Percentiles rank a stretch among this genome's conserved stretches.
These are phyloP conservation scores for Iguana delicatissima DNA, from an alignment of 2,797 vertebrate genomes.

Conservation along the genomic window DNA sequence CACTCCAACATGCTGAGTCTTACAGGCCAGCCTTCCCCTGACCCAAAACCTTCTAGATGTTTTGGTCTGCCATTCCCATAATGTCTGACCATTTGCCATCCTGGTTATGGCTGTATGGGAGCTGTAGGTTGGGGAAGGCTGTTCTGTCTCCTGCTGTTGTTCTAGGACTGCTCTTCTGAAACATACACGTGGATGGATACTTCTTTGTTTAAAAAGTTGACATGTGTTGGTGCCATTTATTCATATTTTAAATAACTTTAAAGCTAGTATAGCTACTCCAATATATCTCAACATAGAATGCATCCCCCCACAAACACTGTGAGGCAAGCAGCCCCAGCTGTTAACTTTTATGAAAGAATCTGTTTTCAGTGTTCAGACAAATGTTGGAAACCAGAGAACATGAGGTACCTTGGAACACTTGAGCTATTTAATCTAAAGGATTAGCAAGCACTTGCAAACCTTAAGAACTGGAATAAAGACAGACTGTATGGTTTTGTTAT, in stretches of 20 bases:
- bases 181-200: background rate
- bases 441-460: slow-evolving; percentile 21
- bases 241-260: slow-evolving; percentile 26
- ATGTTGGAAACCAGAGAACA: slow-evolving; percentile 35
- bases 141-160: background rate
- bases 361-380: slow-evolving; percentile 6
- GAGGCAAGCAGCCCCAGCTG: slow-evolving; percentile 9
- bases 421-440: slow-evolving; percentile 29
- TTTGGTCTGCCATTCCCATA: background rate
- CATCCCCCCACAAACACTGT: background rate
- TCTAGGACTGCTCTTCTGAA: background rate
- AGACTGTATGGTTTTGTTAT: slow-evolving; percentile 14
- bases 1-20: no score
- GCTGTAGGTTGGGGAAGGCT: background rate
- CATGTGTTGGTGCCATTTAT: background rate
- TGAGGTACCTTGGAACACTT: slow-evolving; percentile 25
- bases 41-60: background rate
- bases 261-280: slow-evolving; percentile 4
- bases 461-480: background rate
- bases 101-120: background rate
- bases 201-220: background rate
- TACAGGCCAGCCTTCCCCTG: background rate
- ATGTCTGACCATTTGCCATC: background rate
- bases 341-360: slow-evolving; percentile 34
- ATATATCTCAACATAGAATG: slow-evolving; percentile 25